Evolutionary conservation across 2,888 invertebrate genomes (phyloP).

Genomic region (Drosophila bunnanda): DNA sequence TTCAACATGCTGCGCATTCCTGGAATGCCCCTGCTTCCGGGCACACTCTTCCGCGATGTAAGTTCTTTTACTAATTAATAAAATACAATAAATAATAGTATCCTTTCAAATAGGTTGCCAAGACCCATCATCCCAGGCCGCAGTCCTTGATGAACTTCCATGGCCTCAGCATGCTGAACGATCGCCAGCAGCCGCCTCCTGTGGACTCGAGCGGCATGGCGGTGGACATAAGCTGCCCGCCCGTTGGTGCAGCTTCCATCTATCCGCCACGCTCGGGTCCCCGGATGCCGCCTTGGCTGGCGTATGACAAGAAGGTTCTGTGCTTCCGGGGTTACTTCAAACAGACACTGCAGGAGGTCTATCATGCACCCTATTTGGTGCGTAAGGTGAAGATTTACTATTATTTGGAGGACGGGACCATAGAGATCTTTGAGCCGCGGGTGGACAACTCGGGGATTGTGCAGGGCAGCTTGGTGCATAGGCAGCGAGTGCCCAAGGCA

Average conservation of each 20-base stretch:
- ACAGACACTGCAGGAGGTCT: constrained; percentile 89
- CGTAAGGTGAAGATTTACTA: constrained; percentile 93
- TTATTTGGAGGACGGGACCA: constrained; percentile 95
- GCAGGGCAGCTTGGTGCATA: constrained; percentile 92
- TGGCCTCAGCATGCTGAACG: constrained; percentile 87
- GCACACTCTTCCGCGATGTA: constrained; percentile 89
- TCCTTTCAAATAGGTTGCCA: constrained; percentile 46
- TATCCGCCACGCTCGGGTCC: constrained; percentile 91
- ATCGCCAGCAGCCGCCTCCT: constrained; percentile 86
- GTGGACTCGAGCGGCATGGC: constrained; percentile 86
- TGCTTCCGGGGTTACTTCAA: constrained; percentile 84
- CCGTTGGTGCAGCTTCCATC: constrained; percentile 88
- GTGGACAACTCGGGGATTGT: constrained; percentile 93
- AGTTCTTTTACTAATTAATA: constrained; percentile 68
- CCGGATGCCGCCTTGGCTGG: constrained; percentile 93
- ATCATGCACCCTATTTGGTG: constrained; percentile 88
- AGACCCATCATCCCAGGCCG: constrained; percentile 85
- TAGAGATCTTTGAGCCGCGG: constrained; percentile 93
- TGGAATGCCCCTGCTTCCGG: constrained; percentile 90
- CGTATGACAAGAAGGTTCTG: constrained; percentile 93
- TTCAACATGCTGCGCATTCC: constrained; percentile 86
- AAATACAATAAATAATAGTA: neutral
- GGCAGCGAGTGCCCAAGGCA: constrained; percentile 92
- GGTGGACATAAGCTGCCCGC: constrained; percentile 84
- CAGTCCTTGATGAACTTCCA: constrained; percentile 87